Conservation (phyloP, 2,113 vertebrate genomes). For the Urocolius indicus region DNA sequence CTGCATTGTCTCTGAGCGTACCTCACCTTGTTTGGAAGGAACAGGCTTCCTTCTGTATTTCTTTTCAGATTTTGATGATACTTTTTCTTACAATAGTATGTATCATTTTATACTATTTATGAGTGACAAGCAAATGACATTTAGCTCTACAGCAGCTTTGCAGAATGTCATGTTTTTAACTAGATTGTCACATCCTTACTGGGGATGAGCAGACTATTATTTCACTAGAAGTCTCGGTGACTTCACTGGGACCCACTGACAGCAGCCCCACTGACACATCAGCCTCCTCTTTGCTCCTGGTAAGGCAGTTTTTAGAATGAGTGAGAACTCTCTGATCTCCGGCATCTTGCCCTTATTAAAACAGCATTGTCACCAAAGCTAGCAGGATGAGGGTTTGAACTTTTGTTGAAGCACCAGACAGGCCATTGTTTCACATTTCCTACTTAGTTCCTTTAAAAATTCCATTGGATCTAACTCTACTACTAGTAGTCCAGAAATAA, state of each 20-base stretch:
- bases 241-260: background rate
- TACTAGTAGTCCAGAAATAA: conserved; percentile 29
- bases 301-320: background rate
- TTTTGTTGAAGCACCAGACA: background rate
- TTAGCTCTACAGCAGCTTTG: background rate
- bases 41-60: background rate
- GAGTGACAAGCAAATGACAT: background rate
- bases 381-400: background rate
- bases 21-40: background rate
- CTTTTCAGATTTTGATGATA: background rate
- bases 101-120: background rate
- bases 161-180: background rate
- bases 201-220: background rate
- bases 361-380: background rate
- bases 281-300: background rate
- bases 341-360: background rate
- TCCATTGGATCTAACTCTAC: conserved; percentile 38
- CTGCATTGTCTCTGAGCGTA: background rate
- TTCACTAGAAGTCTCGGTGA: background rate
- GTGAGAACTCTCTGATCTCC: background rate
- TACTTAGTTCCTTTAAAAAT: conserved; percentile 33
- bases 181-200: background rate
- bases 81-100: background rate
- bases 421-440: conserved; percentile 41
- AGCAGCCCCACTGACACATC: background rate